Percentiles rank a stretch among this genome's conserved stretches.
Evolutionary conservation across 2,888 invertebrate species (phyloP).

Genomic region (Aporophyla lueneburgensis): DNA sequence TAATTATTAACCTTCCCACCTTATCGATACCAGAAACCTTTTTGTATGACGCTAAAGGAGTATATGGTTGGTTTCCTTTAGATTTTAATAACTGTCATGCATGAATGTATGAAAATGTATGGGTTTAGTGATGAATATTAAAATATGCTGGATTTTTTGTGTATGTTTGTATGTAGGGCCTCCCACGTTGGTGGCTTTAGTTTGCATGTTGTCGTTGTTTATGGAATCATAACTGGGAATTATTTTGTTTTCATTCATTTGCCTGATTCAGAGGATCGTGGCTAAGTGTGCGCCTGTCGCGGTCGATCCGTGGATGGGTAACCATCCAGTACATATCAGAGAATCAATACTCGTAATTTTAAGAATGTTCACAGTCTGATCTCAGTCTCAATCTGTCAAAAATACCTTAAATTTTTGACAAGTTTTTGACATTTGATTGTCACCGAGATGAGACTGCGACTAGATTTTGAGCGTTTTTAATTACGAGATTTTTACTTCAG

Average conservation of each 20-base stretch:
- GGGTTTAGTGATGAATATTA: conserved; percentile 54
- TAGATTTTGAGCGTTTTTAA: too few relatives aligned
- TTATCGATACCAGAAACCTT: conserved; percentile 22
- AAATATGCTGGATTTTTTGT: conserved; percentile 52
- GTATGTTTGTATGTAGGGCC: conserved; percentile 25
- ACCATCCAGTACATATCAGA: background rate
- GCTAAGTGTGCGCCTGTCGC: background rate
- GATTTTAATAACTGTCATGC: conserved; percentile 57
- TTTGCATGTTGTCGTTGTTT: conserved; percentile 41
- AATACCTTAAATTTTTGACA: too few relatives aligned
- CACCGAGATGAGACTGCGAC: too few relatives aligned
- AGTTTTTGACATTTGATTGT: too few relatives aligned
- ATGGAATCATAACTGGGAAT: conserved; percentile 31
- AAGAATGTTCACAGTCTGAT: too few relatives aligned
- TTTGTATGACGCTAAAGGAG: conserved; percentile 41
- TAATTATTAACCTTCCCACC: conserved; percentile 16
- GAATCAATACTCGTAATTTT: too few relatives aligned
- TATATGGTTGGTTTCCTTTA: conserved; percentile 49
- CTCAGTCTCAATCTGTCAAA: too few relatives aligned
- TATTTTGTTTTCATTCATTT: conserved; percentile 6
- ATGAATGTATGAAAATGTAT: conserved; percentile 59
- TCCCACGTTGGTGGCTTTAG: conserved; percentile 45
- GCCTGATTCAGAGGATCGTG: background rate
- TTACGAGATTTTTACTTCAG: too few relatives aligned
- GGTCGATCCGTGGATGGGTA: background rate